Evolutionary conservation across 2,888 invertebrate species (phyloP), one percentile per base, ranked within the genome.

Genomic region (Rhorus exstirpatorius): DNA sequence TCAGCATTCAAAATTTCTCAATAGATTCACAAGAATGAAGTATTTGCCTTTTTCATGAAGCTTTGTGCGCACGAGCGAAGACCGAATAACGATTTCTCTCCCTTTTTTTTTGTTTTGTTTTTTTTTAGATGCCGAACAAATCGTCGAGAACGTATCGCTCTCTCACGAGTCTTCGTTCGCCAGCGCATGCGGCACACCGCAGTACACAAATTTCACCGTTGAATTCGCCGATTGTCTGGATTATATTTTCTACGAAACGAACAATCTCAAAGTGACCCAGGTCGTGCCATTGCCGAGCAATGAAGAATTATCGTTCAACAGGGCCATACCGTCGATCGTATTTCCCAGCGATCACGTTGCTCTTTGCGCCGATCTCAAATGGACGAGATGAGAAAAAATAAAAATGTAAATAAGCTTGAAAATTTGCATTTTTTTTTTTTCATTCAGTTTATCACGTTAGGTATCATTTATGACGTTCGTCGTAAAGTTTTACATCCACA

Each of bases 271-370:
- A 86, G 95, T 97, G 0, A 93, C 94, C 55, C 94, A 96, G 94
- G 95, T 97, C 0, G 94, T 98, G 77, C 98, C 98, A 0, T 93
- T 98, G 87, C 98, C 98, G 0, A 95, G 95, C 60, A 94, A 95
- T 51, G 97, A 97, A 86, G 97, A 98, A 90, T 93, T 99, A 19
- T 94, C 93, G 71, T 93, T 95, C 71, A 94, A 97, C 89, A 94
- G 93, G 46, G 99, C 97, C 0, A 94, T 99, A 83, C 99, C 99
- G 0, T 98, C 97, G 87, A 94, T 96, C 61, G 96, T 97, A 1
- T 97, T 97, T 92, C 99, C 99, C 0, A 99, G 99, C 1, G 99
- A 99, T 93, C 99, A 99, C 93, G 94, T 99, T 84, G 96, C 99
- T 12, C 93, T 99, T 61, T 94, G 98, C 82, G 96, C 96, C n/a